Conservation (phyloP, 2,797 vertebrate species). For the Acestrorhynchus altus region DNA sequence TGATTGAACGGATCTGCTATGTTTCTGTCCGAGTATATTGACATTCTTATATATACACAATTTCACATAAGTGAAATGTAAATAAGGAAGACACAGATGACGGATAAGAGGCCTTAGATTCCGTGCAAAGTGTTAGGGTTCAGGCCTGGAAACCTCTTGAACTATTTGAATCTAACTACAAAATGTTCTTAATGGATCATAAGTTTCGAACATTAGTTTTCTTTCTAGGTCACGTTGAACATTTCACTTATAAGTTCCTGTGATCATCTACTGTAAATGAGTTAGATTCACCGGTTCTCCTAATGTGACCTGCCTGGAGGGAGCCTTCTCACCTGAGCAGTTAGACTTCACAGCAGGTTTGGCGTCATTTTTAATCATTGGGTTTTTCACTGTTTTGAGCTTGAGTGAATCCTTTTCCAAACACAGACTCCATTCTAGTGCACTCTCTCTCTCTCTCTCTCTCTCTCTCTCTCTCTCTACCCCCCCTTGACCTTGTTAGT, state of each 20-base stretch:
- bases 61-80: too few species aligned
- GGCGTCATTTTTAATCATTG: not conserved
- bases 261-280: conserved; percentile 28
- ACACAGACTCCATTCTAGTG: not conserved
- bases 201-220: conserved; percentile 1
- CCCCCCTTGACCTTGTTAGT: conserved; percentile 34
- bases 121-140: too few species aligned
- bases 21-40: too few species aligned
- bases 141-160: too few species aligned
- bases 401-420: not conserved
- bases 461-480: not conserved
- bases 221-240: conserved; percentile 12
- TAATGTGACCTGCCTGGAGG: conserved; percentile 9
- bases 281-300: not conserved
- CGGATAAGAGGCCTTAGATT: too few species aligned
- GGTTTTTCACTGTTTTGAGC: not conserved
- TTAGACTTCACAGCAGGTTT: conserved; percentile 2
- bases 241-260: conserved; percentile 16
- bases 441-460: not conserved
- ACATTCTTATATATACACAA: too few species aligned
- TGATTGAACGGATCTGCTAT: too few species aligned
- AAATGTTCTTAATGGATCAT: not conserved
- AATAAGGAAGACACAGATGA: too few species aligned
- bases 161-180: not conserved
- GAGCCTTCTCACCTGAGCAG: not conserved